Evolutionary conservation across 2,113 vertebrate genomes (phyloP).

Genomic region (Crotalus horridus): DNA sequence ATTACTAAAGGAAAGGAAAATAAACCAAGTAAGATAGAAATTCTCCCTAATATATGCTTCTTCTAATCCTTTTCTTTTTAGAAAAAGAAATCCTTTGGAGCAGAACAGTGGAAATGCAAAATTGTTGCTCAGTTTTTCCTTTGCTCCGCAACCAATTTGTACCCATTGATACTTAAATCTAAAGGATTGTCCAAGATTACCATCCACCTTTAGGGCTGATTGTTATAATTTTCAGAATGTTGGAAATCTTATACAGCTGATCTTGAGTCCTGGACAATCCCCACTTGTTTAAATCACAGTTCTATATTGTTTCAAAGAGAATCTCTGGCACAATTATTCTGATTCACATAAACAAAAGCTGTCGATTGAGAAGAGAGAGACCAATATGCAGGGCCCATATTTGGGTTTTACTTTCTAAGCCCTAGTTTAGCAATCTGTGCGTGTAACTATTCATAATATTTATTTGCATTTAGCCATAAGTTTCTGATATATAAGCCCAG

Average conservation of each 20-base stretch:
- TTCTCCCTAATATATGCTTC: not conserved
- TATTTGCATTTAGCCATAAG: not conserved
- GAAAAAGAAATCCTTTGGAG: not conserved
- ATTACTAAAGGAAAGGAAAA: slow-evolving; percentile 90
- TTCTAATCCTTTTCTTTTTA: not conserved
- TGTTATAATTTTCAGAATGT: not conserved
- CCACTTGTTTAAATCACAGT: not conserved
- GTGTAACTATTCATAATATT: not conserved
- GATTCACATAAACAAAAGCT: not conserved
- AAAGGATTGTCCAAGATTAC: not conserved
- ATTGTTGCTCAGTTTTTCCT: not conserved
- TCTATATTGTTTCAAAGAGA: not conserved
- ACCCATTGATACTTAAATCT: not conserved
- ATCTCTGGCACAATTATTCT: not conserved
- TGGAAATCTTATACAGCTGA: not conserved
- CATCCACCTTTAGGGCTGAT: not conserved
- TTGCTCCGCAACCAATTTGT: not conserved
- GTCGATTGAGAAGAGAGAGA: not conserved
- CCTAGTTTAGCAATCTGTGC: not conserved
- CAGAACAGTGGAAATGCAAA: not conserved
- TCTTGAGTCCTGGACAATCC: not conserved
- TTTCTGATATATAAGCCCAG: not conserved
- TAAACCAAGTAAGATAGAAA: slow-evolving; percentile 85
- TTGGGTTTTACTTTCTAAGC: not conserved
- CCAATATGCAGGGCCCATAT: not conserved